Evolutionary conservation across 2,888 invertebrate genomes (phyloP).

Genomic region (Xylocampa areola): DNA sequence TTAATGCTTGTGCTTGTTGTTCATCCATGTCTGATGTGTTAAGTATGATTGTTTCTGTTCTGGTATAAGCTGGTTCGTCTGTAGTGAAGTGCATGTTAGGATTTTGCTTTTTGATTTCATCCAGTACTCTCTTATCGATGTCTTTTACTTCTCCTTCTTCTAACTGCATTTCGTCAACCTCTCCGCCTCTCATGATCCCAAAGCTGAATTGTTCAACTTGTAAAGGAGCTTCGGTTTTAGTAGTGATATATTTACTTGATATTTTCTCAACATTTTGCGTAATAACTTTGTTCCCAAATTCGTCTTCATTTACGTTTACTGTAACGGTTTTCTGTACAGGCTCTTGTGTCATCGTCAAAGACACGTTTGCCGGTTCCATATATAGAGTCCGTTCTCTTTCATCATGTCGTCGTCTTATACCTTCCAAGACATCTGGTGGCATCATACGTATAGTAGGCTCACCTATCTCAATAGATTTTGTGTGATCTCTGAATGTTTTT

Average conservation of each 20-base stretch:
- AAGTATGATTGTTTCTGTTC: conserved; percentile 88
- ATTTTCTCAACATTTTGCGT: conserved; percentile 86
- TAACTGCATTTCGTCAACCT: conserved; percentile 78
- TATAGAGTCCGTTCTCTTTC: conserved; percentile 82
- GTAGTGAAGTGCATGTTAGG: conserved; percentile 85
- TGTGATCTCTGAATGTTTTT: conserved; percentile 73
- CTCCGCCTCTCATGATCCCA: conserved; percentile 80
- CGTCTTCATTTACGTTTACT: conserved; percentile 86
- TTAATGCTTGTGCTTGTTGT: conserved; percentile 82
- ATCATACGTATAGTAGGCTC: conserved; percentile 78
- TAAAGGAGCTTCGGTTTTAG: conserved; percentile 82
- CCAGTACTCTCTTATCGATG: conserved; percentile 80
- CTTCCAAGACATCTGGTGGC: conserved; percentile 86
- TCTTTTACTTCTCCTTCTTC: conserved; percentile 85
- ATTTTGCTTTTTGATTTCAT: conserved; percentile 84
- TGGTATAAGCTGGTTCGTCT: conserved; percentile 84
- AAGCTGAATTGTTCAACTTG: conserved; percentile 86
- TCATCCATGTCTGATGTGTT: conserved; percentile 87
- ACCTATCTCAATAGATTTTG: conserved; percentile 88
- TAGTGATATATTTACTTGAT: conserved; percentile 81
- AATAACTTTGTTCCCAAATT: conserved; percentile 86
- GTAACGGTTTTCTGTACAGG: conserved; percentile 87
- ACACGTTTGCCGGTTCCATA: conserved; percentile 85
- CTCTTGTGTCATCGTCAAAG: conserved; percentile 85
- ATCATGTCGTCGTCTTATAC: conserved; percentile 76